These are phyloP conservation scores for Magallana ariakensis DNA, from an alignment of 1,140 invertebrate species.

Conservation along the genomic window DNA sequence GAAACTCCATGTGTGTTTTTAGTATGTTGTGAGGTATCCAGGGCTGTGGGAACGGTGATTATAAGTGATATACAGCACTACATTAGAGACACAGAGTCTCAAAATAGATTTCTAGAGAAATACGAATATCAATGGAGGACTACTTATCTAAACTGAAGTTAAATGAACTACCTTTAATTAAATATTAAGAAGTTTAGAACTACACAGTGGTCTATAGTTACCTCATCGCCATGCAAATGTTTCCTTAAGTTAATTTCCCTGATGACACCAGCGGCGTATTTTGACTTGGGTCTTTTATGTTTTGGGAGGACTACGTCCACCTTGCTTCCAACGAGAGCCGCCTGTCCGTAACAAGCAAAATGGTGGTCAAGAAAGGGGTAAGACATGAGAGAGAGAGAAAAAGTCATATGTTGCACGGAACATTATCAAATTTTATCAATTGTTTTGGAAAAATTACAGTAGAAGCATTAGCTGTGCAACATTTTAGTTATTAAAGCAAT, in stretches of 20 bases:
- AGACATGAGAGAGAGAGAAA: not conserved
- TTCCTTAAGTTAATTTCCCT: slow-evolving; percentile 54
- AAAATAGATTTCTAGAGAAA: no score
- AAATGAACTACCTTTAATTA: no score
- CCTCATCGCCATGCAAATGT: slow-evolving; percentile 46
- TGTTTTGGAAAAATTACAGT: no score
- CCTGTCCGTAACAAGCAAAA: slow-evolving; percentile 61
- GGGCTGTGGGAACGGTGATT: not conserved
- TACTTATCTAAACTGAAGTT: no score
- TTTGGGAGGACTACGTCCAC: slow-evolving; percentile 59
- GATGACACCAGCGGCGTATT: slow-evolving; percentile 62
- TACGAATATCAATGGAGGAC: no score
- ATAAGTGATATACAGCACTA: slow-evolving; percentile 26
- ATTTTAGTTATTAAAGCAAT: not conserved
- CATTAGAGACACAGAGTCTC: not conserved
- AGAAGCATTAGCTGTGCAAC: not conserved
- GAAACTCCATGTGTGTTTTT: no score
- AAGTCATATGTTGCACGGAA: not conserved
- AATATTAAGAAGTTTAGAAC: no score
- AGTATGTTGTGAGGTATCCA: no score
- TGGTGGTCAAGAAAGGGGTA: slow-evolving; percentile 45
- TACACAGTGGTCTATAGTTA: slow-evolving; percentile 44
- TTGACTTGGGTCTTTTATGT: slow-evolving; percentile 61
- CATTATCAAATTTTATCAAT: not conserved
- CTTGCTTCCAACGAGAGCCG: slow-evolving; percentile 69